These are phyloP conservation scores for Andrena haemorrhoa DNA, from an alignment of 2,888 invertebrate species.

Conservation along the genomic window DNA sequence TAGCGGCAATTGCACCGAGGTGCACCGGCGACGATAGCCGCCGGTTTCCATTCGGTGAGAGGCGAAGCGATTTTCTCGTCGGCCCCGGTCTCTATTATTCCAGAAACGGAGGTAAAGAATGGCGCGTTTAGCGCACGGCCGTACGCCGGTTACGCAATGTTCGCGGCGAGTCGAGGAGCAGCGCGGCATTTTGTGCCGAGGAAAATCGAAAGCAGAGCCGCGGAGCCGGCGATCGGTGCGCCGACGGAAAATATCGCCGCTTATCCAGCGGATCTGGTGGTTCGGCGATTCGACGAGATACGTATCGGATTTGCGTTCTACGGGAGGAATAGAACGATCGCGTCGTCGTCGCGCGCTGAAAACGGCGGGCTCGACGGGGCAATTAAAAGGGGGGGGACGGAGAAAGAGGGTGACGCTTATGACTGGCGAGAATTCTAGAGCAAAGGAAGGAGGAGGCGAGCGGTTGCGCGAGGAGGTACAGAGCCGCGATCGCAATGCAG, in stretches of 20 bases:
- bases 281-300: neutral
- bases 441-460: constrained; percentile 8
- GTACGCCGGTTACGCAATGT: constrained; percentile 27
- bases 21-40: constrained; percentile 33
- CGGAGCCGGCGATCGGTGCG: neutral
- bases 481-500: constrained; percentile 49
- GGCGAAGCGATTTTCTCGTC: constrained; percentile 41
- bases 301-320: constrained; percentile 13
- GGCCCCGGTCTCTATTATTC: constrained; percentile 51
- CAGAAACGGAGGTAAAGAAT: constrained; percentile 53
- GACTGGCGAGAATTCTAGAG: constrained; percentile 18
- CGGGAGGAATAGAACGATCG: neutral
- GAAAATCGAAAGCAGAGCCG: neutral
- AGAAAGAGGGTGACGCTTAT: constrained; percentile 2
- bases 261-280: neutral
- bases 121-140: neutral
- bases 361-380: neutral
- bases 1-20: constrained; percentile 40
- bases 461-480: constrained; percentile 13
- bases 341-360: neutral
- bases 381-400: constrained; percentile 21
- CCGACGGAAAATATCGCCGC: neutral
- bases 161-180: neutral
- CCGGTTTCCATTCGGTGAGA: constrained; percentile 55
- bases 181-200: neutral